Evolutionary conservation across 2,888 invertebrate genomes (phyloP).

Genomic region (Melanchra persicariae): DNA sequence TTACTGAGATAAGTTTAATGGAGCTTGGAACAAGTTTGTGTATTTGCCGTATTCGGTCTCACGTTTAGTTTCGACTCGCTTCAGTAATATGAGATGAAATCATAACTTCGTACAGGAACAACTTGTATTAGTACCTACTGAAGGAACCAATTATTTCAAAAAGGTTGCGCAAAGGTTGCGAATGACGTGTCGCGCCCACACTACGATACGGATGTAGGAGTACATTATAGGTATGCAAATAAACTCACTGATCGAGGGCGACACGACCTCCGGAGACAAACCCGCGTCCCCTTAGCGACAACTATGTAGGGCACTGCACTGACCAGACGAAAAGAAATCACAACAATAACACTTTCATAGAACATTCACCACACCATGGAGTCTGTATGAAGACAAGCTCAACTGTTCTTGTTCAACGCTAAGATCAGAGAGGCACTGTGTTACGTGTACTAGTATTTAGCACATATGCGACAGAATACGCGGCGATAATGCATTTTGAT

Average conservation of each 20-base stretch:
- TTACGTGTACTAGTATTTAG: conserved; percentile 79
- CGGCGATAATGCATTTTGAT: conserved; percentile 87
- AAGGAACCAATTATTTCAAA: conserved; percentile 67
- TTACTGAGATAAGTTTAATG: conserved; percentile 55
- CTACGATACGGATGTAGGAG: conserved; percentile 81
- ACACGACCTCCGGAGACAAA: conserved; percentile 81
- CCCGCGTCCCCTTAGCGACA: conserved; percentile 80
- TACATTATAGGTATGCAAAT: conserved; percentile 81
- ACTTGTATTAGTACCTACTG: conserved; percentile 14
- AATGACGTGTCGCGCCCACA: conserved; percentile 89
- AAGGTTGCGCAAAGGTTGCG: conserved; percentile 76
- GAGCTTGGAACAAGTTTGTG: conserved; percentile 49
- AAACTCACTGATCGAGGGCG: conserved; percentile 86
- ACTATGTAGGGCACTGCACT: conserved; percentile 85
- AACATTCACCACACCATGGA: conserved; percentile 83
- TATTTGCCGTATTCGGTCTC: conserved; percentile 42
- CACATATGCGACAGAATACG: conserved; percentile 82
- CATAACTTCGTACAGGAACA: conserved; percentile 18
- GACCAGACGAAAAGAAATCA: conserved; percentile 85
- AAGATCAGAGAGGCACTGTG: conserved; percentile 87
- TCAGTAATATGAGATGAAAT: conserved; percentile 26
- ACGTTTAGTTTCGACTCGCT: conserved; percentile 36
- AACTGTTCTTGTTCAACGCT: conserved; percentile 84
- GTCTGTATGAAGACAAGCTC: conserved; percentile 76
- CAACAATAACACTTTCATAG: conserved; percentile 85